Conservation (phyloP, 2,113 vertebrate genomes). For the Pangasianodon gigas region DNA sequence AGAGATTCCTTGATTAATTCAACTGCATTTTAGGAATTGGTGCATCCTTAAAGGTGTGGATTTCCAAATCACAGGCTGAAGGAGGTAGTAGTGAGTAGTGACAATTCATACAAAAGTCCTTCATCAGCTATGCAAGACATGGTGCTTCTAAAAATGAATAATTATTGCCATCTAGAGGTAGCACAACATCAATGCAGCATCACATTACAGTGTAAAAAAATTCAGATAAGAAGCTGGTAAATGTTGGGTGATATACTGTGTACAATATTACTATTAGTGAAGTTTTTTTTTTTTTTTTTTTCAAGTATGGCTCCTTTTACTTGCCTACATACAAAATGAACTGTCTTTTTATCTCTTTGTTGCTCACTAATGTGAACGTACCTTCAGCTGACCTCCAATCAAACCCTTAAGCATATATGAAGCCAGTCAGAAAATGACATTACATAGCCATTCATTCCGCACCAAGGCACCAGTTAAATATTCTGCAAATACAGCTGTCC, state of each 20-base stretch:
- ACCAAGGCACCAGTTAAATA: no score
- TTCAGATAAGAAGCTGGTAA: background rate
- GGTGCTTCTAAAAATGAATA: background rate
- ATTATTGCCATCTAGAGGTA: background rate
- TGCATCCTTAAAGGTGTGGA: no score
- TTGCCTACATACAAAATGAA: no score
- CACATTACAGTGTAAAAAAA: background rate
- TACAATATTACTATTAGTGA: no score
- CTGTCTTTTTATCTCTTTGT: background rate
- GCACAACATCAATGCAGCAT: background rate
- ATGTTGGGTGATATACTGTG: no score
- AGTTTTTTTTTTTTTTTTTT: no score
- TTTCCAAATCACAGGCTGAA: background rate
- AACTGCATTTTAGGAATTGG: no score
- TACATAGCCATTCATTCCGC: no score
- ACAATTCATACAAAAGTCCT: background rate
- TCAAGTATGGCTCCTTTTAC: no score
- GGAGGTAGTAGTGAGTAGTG: background rate
- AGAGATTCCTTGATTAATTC: no score
- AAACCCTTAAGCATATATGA: background rate
- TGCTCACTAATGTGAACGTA: background rate
- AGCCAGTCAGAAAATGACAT: no score
- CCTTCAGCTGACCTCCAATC: background rate
- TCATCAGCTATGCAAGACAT: background rate
- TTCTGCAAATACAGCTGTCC: background rate